These are phyloP conservation scores for Branchinecta lynchi DNA, from an alignment of 1,140 invertebrate species.

Conservation along the genomic window DNA sequence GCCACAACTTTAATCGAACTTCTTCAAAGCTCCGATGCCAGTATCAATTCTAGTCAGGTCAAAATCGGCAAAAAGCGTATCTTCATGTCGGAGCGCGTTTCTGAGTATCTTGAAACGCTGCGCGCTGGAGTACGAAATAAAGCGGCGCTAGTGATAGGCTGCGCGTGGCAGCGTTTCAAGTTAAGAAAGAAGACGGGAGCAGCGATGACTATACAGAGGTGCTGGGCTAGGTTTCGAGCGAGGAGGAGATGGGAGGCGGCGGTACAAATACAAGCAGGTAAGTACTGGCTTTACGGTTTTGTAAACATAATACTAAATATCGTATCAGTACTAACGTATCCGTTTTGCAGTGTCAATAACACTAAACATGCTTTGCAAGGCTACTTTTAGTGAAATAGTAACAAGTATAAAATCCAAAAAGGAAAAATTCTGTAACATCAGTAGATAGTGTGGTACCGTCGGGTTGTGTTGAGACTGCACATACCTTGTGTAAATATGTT, in stretches of 20 bases:
- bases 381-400: no score
- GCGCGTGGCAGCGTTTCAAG: background rate
- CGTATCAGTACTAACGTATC: no score
- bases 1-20: background rate
- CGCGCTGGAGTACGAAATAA: background rate
- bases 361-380: no score
- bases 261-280: background rate
- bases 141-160: background rate
- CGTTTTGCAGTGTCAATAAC: background rate
- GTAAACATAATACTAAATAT: background rate
- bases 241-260: background rate
- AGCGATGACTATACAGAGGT: background rate
- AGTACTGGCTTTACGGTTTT: background rate
- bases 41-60: background rate
- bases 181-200: background rate
- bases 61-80: background rate
- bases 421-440: no score
- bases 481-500: no score
- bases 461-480: no score
- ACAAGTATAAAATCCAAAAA: no score
- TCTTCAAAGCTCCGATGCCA: background rate
- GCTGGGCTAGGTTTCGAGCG: background rate
- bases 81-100: background rate
- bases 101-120: slow-evolving; percentile 6
- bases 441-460: no score